A percentile compares a stretch with the other conserved stretches of the same genome.
Evolutionary conservation across 2,113 vertebrate genomes (phyloP).

Genomic region (Odocoileus hemionus): DNA sequence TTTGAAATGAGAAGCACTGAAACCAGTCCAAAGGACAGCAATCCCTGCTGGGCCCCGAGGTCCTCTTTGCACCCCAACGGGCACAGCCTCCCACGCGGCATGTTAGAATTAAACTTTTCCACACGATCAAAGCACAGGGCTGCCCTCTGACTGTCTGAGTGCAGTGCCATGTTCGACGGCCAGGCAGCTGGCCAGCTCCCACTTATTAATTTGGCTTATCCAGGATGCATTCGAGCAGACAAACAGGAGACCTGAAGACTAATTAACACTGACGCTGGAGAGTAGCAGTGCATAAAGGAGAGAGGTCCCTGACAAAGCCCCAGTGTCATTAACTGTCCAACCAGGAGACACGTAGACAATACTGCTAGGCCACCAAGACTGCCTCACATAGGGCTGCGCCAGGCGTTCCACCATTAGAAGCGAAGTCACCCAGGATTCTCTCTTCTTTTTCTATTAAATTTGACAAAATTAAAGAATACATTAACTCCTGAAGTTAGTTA

Average conservation of each 20-base stretch:
- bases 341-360: background rate
- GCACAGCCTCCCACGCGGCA: background rate
- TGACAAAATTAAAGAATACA: background rate
- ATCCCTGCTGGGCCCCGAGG: background rate
- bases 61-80: background rate
- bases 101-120: conserved; percentile 55
- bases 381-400: background rate
- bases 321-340: conserved; percentile 1
- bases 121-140: conserved; percentile 40
- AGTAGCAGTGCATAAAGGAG: background rate
- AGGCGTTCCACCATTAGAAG: background rate
- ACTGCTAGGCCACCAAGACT: conserved; percentile 21
- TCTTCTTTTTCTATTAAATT: background rate
- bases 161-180: background rate
- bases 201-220: conserved; percentile 45
- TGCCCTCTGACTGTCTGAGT: background rate
- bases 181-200: background rate
- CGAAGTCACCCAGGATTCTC: background rate
- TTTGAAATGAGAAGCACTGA: conserved; percentile 56
- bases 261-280: conserved; percentile 64
- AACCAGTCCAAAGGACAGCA: background rate
- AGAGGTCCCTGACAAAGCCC: conserved; percentile 5
- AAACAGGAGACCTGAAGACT: conserved; percentile 34
- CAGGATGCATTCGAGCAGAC: conserved; percentile 33
- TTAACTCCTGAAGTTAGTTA: background rate